Base-by-base conservation (phyloP, 1,140 invertebrate genomes). In the Drosophila grimshawi region DNA sequence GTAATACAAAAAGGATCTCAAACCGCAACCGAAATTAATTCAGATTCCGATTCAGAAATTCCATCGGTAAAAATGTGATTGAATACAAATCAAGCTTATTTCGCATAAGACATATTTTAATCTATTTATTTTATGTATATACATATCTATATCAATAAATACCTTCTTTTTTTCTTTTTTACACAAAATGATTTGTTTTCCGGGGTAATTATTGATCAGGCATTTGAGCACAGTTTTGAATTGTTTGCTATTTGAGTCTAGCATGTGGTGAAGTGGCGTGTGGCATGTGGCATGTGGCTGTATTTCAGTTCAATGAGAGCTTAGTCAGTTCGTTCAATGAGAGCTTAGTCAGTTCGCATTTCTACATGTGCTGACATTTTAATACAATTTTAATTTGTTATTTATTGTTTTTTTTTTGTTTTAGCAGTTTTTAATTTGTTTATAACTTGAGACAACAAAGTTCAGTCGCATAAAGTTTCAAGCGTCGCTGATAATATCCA, bases 341-440 rank as follows among this genome's bases (percentile, higher is more conserved):
- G 41, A 49, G 6, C n/a, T 49, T 4, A 19, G 19, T 19, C 19
- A 19, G 19, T 19, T 66, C 49, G 57, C 64, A 85, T 68, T 68
- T 67, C 57, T 73, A 63, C 59, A 70, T 52, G 53, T 56, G 51
- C 72, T 80, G 68, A 77, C 73, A 85, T 85, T 85, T 86, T 71
- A 85, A 82, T 86, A 73, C 81, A 89, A 88, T 83, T 88, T 83
- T 83, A 89, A 88, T 88, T 88, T 88, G 85, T 88, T 88, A 19
- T 19, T 19, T 19, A 19, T 19, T 19, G 0, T 19, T 19, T 19
- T 19, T 19, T 19, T 19, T 19, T 19, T 19, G 19, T 19, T 19
- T 19, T 19, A 19, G 19, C 19, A 19, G 19, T 19, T 83, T 88
- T 83, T 83, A 89, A 88, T 88, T 88, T 88, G 85, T 88, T 86